These are phyloP conservation scores for Neomicropteryx cornuta DNA, from an alignment of 1,140 invertebrate species.

Conservation along the genomic window DNA sequence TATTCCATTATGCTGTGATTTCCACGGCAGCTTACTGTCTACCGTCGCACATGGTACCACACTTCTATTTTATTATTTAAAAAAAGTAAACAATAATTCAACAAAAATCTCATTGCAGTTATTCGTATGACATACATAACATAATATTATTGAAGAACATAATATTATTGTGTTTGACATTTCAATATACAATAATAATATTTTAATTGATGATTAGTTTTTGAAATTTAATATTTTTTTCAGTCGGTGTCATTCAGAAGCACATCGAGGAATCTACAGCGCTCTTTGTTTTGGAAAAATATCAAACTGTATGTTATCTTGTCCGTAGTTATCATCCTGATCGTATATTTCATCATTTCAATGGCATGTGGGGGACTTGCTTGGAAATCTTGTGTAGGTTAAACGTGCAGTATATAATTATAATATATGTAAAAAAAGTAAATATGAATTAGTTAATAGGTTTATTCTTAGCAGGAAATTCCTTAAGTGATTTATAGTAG, in stretches of 20 bases:
- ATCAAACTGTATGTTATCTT: conserved; percentile 81
- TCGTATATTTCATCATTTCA: conserved; percentile 77
- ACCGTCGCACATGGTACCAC: too few relatives aligned
- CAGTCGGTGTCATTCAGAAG: conserved; percentile 82
- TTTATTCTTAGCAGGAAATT: too few relatives aligned
- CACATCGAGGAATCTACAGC: conserved; percentile 72
- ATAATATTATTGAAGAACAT: conserved; percentile 2
- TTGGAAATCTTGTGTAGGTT: conserved; percentile 59
- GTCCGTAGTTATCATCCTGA: conserved; percentile 54
- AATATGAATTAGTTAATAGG: too few relatives aligned
- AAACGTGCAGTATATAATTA: too few relatives aligned
- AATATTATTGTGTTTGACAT: conserved; percentile 1
- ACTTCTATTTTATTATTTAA: too few relatives aligned
- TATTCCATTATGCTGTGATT: too few relatives aligned
- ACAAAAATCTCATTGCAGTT: too few relatives aligned
- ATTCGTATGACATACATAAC: too few relatives aligned
- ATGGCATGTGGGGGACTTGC: conserved; percentile 76
- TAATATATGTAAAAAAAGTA: too few relatives aligned
- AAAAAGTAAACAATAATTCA: too few relatives aligned
- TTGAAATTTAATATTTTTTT: conserved; percentile 26
- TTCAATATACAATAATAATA: background rate
- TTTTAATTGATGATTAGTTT: background rate
- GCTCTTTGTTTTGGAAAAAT: conserved; percentile 89
- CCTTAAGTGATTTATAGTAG: too few relatives aligned
- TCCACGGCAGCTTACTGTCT: too few relatives aligned